Evolutionary conservation across 2,888 invertebrate genomes (phyloP), one percentile per base, ranked within the genome.

Genomic region (Amorpha juglandis): DNA sequence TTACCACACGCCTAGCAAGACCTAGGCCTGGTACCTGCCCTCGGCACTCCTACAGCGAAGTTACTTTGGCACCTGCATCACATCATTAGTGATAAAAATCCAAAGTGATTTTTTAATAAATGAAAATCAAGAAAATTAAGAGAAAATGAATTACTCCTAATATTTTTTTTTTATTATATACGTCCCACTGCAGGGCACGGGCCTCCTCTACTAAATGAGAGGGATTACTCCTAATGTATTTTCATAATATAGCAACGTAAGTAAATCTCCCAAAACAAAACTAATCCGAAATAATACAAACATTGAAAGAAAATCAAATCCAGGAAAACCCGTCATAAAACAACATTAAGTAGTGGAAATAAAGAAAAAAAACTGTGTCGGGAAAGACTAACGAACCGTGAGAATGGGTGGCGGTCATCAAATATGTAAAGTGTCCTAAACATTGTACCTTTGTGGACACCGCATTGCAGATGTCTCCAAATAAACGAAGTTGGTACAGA

Each of bases 381-480:
- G 42, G 33, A 38, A n/a, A 33, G 8, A 16, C 58, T 58, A 58
- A 58, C 58, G 58, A 58, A 58, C 58, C 58, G 58, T 58, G 12
- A 58, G 38, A 38, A 38, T 42, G 58, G 58, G 12, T 19, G 58
- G 38, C 38, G 19, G 19, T 42, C 58, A 58, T 58, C 58, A 58
- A 58, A 58, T 58, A 58, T 58, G 42, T 58, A 58, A 58, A 58
- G 58, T 58, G 38, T 58, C 58, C 58, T 58, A 58, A 58, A 58
- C 12, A 58, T 42, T 58, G 19, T 58, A 38, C 58, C 55, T 58
- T 50, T 58, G 19, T 58, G 58, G 58, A 58, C 58, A 58, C 58
- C 58, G 58, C 58, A 58, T 19, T 58, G 38, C 58, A 42, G 42
- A 55, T 55, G 38, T 42, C 55, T 16, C 16, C 38, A 42, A 38